Conservation (phyloP, 2,888 invertebrate genomes). For the Embidobia sp. region DNA sequence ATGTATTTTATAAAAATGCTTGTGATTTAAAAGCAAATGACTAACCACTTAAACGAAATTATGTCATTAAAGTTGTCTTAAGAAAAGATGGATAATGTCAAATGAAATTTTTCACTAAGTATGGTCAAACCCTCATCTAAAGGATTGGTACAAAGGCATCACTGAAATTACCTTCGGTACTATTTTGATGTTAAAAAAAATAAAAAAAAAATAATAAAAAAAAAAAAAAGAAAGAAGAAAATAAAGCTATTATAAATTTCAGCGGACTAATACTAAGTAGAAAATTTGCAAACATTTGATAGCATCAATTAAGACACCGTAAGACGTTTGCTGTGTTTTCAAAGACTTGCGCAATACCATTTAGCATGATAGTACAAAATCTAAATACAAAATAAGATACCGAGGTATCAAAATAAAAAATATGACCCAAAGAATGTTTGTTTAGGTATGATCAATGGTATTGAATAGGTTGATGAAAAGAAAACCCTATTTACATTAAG, state of each 20-base stretch:
- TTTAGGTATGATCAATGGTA: conserved; percentile 2
- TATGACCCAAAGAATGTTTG: conserved; percentile 2
- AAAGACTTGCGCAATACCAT: conserved; percentile 9
- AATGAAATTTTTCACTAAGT: neutral
- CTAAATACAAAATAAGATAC: conserved; percentile 20
- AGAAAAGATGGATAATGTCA: neutral
- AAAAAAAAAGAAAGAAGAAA: conserved; percentile 7
- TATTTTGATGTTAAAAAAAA: too few relatives aligned
- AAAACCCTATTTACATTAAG: conserved; percentile 38
- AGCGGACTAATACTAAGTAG: too few relatives aligned
- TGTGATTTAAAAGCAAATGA: neutral
- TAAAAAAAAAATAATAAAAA: too few relatives aligned
- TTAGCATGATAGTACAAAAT: conserved; percentile 27
- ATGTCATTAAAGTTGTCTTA: too few relatives aligned
- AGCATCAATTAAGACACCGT: too few relatives aligned
- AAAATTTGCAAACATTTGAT: too few relatives aligned
- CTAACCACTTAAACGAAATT: neutral
- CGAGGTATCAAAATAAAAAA: conserved; percentile 12
- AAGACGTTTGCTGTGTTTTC: too few relatives aligned
- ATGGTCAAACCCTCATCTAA: too few relatives aligned
- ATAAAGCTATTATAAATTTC: too few relatives aligned
- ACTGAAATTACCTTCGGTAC: too few relatives aligned
- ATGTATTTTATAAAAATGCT: conserved; percentile 18
- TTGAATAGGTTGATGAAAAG: conserved; percentile 22
- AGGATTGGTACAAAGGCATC: too few relatives aligned